Evolutionary conservation across 2,888 invertebrate genomes (phyloP), one percentile per base, ranked within the genome.

Genomic region (Brachynemurus nebulosus): DNA sequence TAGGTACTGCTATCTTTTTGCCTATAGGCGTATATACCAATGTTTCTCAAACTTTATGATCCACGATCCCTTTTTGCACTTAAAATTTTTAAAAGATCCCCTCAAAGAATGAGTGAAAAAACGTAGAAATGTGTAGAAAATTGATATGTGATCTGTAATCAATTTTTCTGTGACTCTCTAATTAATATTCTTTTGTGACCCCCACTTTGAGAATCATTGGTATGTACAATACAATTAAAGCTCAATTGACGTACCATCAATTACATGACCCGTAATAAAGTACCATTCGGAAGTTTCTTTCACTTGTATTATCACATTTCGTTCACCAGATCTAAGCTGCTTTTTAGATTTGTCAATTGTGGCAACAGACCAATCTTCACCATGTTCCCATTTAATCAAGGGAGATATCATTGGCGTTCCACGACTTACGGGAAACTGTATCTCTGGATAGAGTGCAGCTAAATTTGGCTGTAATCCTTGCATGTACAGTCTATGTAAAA

Each of bases 361-460:
- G 1, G 79, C 76, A 1, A 83, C 79, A 52, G 75, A 69, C 81
- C 84, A 85, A 47, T 81, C 76, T 47, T 78, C 76, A 14, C 74
- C 71, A 55, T 95, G 92, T 52, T 93, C 85, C 92, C 93, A 95
- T 50, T 76, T 76, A n/a, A 95, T 74, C 2, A 84, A 66, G 4
- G 89, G 81, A 0, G 86, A 74, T 36, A 93, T 70, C 76, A 85
- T 85, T 0, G 86, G 82, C 0, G 95, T 95, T 2, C 85, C 82
- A 21, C 81, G 72, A 0, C 89, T 82, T 1, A 95, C 93, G 0
- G 95, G 95, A 62, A 77, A 89, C 34, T 73, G 57, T 0, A 89
- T 68, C 19, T 69, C 61, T 0, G 89, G 84, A 62, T 89, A 92
- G 33, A 96, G 67, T 45, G 78, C 76, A 1, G 81, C 71, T 4